phyloP scores from a whole-genome alignment of 1,140 invertebrate species.

The Drosophila seguyi region DNA sequence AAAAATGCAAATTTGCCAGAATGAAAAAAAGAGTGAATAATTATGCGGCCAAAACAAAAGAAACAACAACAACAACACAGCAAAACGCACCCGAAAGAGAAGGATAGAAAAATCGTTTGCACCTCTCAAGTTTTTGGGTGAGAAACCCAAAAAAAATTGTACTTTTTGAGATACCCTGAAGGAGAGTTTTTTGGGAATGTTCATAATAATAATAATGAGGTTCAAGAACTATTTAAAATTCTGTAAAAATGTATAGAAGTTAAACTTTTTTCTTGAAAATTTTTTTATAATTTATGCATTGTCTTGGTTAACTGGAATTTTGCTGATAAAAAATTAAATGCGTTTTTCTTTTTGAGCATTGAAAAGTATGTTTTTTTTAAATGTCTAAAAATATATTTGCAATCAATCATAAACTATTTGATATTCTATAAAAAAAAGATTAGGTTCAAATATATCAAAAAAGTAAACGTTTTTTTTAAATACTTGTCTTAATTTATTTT shows the following conservation, averaged over 20 bases:
- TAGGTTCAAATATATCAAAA: too few species aligned
- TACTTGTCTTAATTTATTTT: too few species aligned
- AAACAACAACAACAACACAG: slow-evolving; percentile 18
- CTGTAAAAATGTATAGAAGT: not conserved
- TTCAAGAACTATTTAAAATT: not conserved
- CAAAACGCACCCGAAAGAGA: slow-evolving; percentile 7
- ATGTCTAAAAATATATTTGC: too few species aligned
- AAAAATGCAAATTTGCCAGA: slow-evolving; percentile 76
- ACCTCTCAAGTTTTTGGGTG: slow-evolving; percentile 64
- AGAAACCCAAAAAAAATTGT: slow-evolving; percentile 34
- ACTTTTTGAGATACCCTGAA: slow-evolving; percentile 18
- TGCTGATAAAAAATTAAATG: too few species aligned
- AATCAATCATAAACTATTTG: too few species aligned
- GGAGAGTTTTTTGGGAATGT: slow-evolving; percentile 3
- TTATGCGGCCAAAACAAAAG: slow-evolving; percentile 59
- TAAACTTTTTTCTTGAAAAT: not conserved
- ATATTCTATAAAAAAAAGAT: too few species aligned
- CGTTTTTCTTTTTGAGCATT: too few species aligned
- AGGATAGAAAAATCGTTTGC: slow-evolving; percentile 61
- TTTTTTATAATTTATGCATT: not conserved
- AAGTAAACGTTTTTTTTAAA: too few species aligned
- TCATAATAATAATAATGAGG: not conserved
- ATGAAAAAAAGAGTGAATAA: slow-evolving; percentile 71
- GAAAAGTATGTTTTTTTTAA: too few species aligned
- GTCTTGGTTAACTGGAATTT: too few species aligned